Evolutionary conservation across 2,888 invertebrate genomes (phyloP).

Genomic region (Prostheceraeus crozeri): DNA sequence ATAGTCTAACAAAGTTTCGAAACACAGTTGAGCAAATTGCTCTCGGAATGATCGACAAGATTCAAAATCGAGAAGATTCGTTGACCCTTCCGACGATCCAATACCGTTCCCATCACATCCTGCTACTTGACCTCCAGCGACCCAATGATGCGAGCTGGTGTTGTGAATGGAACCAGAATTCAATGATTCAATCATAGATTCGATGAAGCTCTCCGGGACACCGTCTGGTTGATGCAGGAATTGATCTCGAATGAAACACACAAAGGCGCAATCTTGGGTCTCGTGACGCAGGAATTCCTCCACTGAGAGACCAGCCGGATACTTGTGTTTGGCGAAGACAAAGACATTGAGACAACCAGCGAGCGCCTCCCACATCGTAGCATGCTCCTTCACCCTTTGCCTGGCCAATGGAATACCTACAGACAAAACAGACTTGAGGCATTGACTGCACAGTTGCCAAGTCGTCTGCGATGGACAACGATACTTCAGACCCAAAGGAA

Average conservation of each 20-base stretch:
- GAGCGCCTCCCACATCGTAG: slow-evolving; percentile 69
- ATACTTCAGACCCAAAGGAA: slow-evolving; percentile 73
- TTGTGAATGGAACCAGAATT: slow-evolving; percentile 72
- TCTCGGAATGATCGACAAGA: slow-evolving; percentile 72
- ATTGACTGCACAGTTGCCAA: slow-evolving; percentile 73
- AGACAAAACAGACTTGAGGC: slow-evolving; percentile 69
- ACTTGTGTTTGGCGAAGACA: slow-evolving; percentile 70
- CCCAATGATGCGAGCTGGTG: slow-evolving; percentile 45
- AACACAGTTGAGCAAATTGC: slow-evolving; percentile 90
- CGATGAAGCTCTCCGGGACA: slow-evolving; percentile 72
- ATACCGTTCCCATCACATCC: too few species aligned
- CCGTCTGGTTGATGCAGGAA: slow-evolving; percentile 71
- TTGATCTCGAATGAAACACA: slow-evolving; percentile 72
- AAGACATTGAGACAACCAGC: slow-evolving; percentile 80
- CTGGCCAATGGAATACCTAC: slow-evolving; percentile 80
- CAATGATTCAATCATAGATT: slow-evolving; percentile 72
- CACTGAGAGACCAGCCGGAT: slow-evolving; percentile 60
- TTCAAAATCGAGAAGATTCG: slow-evolving; percentile 61
- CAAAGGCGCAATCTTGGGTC: slow-evolving; percentile 68
- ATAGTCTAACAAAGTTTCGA: slow-evolving; percentile 87
- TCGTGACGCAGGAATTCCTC: slow-evolving; percentile 64
- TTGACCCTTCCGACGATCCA: too few species aligned
- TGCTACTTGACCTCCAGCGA: too few species aligned
- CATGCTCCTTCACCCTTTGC: slow-evolving; percentile 54
- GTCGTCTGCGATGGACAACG: slow-evolving; percentile 70